Evolutionary conservation across 2,888 invertebrate species (phyloP).

Genomic region (Laothoe populi): DNA sequence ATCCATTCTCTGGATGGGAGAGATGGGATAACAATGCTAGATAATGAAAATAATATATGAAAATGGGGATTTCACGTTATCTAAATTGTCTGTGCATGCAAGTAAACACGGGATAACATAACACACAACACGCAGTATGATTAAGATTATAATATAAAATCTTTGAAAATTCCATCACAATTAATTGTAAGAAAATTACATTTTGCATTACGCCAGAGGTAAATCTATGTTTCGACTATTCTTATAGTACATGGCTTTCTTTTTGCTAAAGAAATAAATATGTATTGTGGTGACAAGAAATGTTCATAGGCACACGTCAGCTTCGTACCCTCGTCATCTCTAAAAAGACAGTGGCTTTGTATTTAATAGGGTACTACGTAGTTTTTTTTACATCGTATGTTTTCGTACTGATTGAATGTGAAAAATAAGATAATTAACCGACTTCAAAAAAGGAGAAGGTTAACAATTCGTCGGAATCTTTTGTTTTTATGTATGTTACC

Average conservation of each 20-base stretch:
- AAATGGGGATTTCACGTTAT: no score
- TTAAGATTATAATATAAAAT: no score
- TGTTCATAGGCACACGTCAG: conserved; percentile 1
- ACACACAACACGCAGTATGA: neutral
- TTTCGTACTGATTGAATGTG: neutral
- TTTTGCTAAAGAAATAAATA: neutral
- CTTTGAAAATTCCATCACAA: no score
- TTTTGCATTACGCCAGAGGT: neutral
- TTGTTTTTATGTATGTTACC: no score
- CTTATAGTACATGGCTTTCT: neutral
- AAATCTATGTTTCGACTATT: neutral
- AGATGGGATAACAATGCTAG: no score
- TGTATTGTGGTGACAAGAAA: neutral
- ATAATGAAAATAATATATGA: no score
- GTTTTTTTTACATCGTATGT: neutral
- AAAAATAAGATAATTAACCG: no score
- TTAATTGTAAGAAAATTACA: neutral
- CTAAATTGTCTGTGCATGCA: no score
- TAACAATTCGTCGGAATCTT: no score
- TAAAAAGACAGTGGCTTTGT: conserved; percentile 11
- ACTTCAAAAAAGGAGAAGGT: no score
- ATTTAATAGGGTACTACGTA: neutral
- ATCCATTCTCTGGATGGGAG: no score
- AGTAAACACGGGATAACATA: no score
- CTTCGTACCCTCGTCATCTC: conserved; percentile 7